These are phyloP conservation scores for Lepidurus apus DNA, from an alignment of 1,140 invertebrate species.

Conservation along the genomic window DNA sequence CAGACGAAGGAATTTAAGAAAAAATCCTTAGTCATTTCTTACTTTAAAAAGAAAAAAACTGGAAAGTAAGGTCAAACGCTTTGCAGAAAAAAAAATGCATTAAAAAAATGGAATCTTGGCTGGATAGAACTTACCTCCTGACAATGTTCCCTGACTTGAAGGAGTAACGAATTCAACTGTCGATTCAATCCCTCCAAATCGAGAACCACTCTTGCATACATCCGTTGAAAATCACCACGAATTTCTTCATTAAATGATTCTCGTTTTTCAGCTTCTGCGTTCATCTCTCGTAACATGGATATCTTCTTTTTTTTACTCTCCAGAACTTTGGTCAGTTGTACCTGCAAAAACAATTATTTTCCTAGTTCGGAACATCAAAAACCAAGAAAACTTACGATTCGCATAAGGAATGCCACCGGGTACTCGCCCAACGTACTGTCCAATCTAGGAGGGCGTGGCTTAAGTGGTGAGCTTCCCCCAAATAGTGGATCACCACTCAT, in stretches of 20 bases:
- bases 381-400: constrained; percentile 59
- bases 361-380: constrained; percentile 40
- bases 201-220: constrained; percentile 81
- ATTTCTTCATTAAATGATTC: constrained; percentile 70
- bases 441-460: constrained; percentile 42
- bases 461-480: constrained; percentile 45
- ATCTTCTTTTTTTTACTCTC: constrained; percentile 76
- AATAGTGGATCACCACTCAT: constrained; percentile 47
- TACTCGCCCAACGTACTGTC: constrained; percentile 67
- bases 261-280: constrained; percentile 80
- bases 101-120: constrained; percentile 13
- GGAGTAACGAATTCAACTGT: constrained; percentile 53
- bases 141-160: constrained; percentile 53
- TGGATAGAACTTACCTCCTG: constrained; percentile 54
- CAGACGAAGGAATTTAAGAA: too few relatives aligned
- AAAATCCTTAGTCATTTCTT: too few relatives aligned
- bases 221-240: constrained; percentile 73
- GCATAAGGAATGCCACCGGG: constrained; percentile 74
- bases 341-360: constrained; percentile 43
- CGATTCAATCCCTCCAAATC: constrained; percentile 87
- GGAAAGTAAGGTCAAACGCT: too few relatives aligned
- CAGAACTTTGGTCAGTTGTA: constrained; percentile 75
- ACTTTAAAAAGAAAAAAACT: too few relatives aligned
- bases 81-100: neutral
- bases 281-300: constrained; percentile 75